Percentiles rank a stretch among this genome's conserved stretches.
Evolutionary conservation across 2,113 vertebrate species (phyloP).

Genomic region (Castor canadensis): DNA sequence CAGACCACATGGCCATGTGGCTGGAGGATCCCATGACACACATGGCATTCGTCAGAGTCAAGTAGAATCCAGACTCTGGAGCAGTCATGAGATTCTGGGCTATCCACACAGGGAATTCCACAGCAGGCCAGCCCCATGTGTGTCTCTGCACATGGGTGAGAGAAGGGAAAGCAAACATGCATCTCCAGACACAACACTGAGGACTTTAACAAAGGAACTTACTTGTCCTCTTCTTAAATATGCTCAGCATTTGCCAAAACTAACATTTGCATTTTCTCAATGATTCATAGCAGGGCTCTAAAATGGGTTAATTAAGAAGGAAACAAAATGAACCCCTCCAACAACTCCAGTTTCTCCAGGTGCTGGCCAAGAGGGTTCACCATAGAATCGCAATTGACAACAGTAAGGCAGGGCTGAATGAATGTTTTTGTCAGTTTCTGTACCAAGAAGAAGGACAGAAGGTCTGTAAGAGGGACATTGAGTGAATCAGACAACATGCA

Average conservation of each 20-base stretch:
- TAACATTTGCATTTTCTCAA: conserved; percentile 27
- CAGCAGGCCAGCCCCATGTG: too few species aligned
- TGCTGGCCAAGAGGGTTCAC: neutral
- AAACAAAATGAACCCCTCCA: neutral
- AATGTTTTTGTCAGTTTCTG: neutral
- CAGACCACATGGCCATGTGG: neutral
- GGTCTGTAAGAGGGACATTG: fast-evolving
- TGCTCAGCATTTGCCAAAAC: conserved; percentile 4
- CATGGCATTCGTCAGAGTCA: neutral
- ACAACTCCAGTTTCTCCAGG: neutral
- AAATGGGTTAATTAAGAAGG: conserved; percentile 23
- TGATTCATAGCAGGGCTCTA: neutral
- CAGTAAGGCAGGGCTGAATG: neutral
- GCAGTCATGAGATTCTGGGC: neutral
- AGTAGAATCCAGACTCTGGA: neutral
- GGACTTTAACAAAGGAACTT: neutral
- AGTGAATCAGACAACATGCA: neutral
- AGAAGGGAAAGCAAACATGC: neutral
- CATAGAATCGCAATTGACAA: neutral
- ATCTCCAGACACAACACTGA: neutral
- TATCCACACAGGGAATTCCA: neutral
- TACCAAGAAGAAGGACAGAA: neutral
- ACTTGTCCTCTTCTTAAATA: neutral
- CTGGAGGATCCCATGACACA: neutral
- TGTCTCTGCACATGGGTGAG: neutral